These are phyloP conservation scores for Ophiodon elongatus DNA, from an alignment of 2,113 vertebrate species.

Conservation along the genomic window DNA sequence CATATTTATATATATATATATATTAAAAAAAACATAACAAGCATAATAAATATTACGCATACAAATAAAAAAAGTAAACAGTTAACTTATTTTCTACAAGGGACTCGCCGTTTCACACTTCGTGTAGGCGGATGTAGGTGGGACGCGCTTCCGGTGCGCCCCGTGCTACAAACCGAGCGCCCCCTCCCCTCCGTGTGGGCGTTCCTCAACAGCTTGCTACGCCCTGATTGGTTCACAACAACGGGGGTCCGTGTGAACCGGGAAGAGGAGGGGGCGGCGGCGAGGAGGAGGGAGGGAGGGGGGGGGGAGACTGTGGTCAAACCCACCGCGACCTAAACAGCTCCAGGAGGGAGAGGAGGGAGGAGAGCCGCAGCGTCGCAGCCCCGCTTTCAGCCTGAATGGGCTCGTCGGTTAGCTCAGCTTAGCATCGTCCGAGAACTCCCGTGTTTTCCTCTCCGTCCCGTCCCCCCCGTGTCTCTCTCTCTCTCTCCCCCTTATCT, in stretches of 20 bases:
- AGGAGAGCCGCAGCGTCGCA: constrained; percentile 45
- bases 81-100: background rate
- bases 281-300: background rate
- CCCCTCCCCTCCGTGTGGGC: constrained; percentile 68
- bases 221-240: constrained; percentile 74
- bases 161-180: constrained; percentile 43
- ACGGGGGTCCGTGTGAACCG: constrained; percentile 76
- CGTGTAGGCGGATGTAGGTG: rapidly evolving
- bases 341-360: constrained; percentile 53
- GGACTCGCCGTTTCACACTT: background rate
- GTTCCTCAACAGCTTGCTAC: constrained; percentile 68
- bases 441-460: constrained; percentile 13
- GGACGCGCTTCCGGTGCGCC: background rate
- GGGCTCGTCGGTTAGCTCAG: constrained; percentile 75
- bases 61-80: too few relatives aligned
- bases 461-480: background rate
- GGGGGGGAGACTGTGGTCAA: constrained; percentile 61
- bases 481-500: too few relatives aligned
- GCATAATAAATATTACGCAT: too few relatives aligned
- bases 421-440: constrained; percentile 64
- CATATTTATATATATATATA: too few relatives aligned
- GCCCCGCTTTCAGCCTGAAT: constrained; percentile 71
- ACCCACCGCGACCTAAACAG: constrained; percentile 78
- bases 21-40: too few relatives aligned
- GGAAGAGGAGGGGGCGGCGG: constrained; percentile 26